Evolutionary conservation across 2,888 invertebrate species (phyloP).

Genomic region (Myathropa florea): DNA sequence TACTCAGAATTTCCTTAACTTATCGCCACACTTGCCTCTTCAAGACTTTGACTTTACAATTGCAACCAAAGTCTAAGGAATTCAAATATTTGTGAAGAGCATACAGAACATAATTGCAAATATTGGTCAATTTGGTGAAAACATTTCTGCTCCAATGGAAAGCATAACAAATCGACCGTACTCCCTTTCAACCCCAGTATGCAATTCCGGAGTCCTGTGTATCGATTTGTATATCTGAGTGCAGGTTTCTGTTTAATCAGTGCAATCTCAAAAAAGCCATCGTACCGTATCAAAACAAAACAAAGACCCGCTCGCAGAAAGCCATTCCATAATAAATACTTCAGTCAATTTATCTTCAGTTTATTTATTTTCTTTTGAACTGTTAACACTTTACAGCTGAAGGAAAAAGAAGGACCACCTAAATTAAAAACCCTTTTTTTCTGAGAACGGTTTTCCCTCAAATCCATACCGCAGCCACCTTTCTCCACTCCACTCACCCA

Average conservation of each 20-base stretch:
- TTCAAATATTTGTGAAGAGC: too few relatives aligned
- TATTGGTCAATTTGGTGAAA: too few relatives aligned
- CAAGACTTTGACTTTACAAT: too few relatives aligned
- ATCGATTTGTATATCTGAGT: not conserved
- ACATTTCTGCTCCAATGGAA: too few relatives aligned
- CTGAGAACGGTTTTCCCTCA: not conserved
- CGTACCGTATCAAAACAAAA: not conserved
- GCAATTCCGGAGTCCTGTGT: too few relatives aligned
- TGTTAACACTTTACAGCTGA: not conserved
- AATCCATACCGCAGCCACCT: not conserved
- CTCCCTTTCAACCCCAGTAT: too few relatives aligned
- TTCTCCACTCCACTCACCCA: not conserved
- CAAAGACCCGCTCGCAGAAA: not conserved
- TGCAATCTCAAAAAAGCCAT: not conserved
- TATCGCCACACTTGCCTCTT: too few relatives aligned
- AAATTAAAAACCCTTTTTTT: slow-evolving; percentile 21
- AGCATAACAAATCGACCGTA: too few relatives aligned
- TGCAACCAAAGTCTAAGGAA: too few relatives aligned
- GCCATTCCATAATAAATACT: not conserved
- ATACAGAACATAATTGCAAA: too few relatives aligned
- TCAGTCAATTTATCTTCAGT: not conserved
- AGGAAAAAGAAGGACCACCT: slow-evolving; percentile 1
- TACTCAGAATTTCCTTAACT: too few relatives aligned
- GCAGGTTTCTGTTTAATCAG: not conserved
- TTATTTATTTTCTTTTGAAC: not conserved